These are phyloP conservation scores for Ephialtes manifestator DNA, from an alignment of 2,888 invertebrate genomes.

Conservation along the genomic window DNA sequence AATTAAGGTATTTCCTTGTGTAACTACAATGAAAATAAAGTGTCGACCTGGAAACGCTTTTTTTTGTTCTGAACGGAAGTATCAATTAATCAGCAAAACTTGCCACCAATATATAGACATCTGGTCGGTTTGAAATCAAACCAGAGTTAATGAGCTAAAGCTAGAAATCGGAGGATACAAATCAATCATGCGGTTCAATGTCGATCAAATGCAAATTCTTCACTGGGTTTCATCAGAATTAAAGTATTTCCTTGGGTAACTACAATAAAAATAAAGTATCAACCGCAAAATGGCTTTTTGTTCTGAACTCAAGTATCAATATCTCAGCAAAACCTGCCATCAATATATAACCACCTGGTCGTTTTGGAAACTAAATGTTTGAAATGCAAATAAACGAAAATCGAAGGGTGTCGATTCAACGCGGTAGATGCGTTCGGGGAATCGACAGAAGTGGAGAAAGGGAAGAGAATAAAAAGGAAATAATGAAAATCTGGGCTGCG, in stretches of 20 bases:
- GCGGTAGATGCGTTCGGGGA: slow-evolving; percentile 8
- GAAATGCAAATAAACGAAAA: slow-evolving; percentile 6
- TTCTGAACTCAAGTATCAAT: slow-evolving; percentile 1
- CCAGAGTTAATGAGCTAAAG: too few species aligned
- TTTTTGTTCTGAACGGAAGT: too few species aligned
- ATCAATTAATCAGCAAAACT: too few species aligned
- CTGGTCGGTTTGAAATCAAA: too few species aligned
- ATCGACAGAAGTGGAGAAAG: neutral
- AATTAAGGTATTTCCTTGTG: slow-evolving; percentile 8
- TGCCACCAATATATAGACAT: too few species aligned
- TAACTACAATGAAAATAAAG: slow-evolving; percentile 4
- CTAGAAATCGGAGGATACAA: neutral
- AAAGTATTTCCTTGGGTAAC: slow-evolving; percentile 4
- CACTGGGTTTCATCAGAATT: neutral
- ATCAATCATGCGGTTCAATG: neutral
- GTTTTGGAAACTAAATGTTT: slow-evolving; percentile 4
- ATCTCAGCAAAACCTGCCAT: neutral
- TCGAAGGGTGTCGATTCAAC: neutral
- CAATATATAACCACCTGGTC: neutral
- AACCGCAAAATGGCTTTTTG: slow-evolving; percentile 8
- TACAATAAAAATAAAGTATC: slow-evolving; percentile 9
- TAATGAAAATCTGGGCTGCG: slow-evolving; percentile 42
- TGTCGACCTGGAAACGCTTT: neutral
- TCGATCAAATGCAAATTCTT: neutral
- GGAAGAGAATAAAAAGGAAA: slow-evolving; percentile 26